A percentile compares a stretch with the other conserved stretches of the same genome.
phyloP scores from a whole-genome alignment of 2,797 vertebrate genomes.

The Myoxocephalus aenaeus region DNA sequence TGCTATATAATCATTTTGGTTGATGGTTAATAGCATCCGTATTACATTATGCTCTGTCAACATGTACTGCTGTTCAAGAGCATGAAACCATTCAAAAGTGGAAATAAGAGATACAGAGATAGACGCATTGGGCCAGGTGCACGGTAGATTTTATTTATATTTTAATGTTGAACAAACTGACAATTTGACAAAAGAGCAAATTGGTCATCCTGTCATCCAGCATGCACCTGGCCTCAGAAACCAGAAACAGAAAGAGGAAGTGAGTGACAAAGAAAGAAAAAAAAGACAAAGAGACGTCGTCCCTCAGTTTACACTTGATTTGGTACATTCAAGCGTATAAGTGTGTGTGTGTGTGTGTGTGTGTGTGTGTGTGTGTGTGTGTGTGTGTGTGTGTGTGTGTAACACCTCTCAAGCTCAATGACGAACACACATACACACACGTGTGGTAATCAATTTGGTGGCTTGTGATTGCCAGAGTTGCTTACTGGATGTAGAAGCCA shows the following conservation, averaged over 20 bases:
- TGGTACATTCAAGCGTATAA: neutral
- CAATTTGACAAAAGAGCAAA: neutral
- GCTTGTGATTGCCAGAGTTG: constrained; percentile 97
- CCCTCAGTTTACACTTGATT: neutral
- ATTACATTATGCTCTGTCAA: neutral
- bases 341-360: neutral
- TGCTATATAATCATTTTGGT: neutral
- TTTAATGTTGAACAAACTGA: neutral
- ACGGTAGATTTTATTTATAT: neutral
- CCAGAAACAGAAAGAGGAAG: neutral
- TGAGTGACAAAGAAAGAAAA: neutral
- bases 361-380: constrained; percentile 1
- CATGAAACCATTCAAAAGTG: neutral
- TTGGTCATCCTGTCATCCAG: neutral
- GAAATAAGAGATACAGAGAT: neutral
- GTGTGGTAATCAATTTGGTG: constrained; percentile 94
- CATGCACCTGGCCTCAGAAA: neutral
- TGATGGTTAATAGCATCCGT: neutral
- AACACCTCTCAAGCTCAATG: constrained; percentile 15
- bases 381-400: neutral
- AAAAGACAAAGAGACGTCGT: neutral
- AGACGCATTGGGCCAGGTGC: neutral
- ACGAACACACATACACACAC: constrained; percentile 12
- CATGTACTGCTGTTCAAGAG: neutral
- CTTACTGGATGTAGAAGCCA: constrained; percentile 90